phyloP scores from a whole-genome alignment of 2,888 invertebrate species.

The Dilophus febrilis region DNA sequence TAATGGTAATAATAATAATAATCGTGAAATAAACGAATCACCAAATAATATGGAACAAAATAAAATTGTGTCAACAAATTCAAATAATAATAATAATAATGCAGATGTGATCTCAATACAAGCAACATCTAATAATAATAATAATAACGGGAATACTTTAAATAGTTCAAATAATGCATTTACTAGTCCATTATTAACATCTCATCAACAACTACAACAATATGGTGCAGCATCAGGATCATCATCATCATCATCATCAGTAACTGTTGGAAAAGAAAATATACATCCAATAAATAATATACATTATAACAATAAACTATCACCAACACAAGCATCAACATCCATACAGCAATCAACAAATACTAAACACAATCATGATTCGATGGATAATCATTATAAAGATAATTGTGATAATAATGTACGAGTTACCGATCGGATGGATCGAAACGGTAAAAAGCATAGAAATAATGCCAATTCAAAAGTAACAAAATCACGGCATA shows the following conservation, averaged over 20 bases:
- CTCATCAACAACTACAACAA: constrained; percentile 2
- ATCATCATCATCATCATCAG: background rate
- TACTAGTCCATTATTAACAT: background rate
- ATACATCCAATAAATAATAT: background rate
- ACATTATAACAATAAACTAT: background rate
- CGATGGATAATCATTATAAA: too few species aligned
- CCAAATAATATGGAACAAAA: constrained; percentile 14
- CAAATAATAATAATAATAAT: background rate
- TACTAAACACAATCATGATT: background rate
- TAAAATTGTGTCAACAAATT: background rate
- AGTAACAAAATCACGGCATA: constrained; percentile 28
- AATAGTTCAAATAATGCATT: too few species aligned
- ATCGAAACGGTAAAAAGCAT: constrained; percentile 20
- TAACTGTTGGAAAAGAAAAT: background rate
- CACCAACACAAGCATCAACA: background rate
- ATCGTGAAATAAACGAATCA: constrained; percentile 15
- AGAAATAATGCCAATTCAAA: constrained; percentile 28
- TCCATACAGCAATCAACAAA: too few species aligned
- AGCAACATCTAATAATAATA: background rate
- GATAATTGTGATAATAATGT: background rate
- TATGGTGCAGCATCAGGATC: too few species aligned
- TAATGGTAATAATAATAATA: constrained; percentile 8
- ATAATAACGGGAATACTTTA: constrained; percentile 1
- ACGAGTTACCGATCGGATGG: constrained; percentile 14
- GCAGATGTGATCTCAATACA: too few species aligned